Base-by-base conservation (phyloP, 2,888 invertebrate genomes). In the Chrysolina haemoptera region DNA sequence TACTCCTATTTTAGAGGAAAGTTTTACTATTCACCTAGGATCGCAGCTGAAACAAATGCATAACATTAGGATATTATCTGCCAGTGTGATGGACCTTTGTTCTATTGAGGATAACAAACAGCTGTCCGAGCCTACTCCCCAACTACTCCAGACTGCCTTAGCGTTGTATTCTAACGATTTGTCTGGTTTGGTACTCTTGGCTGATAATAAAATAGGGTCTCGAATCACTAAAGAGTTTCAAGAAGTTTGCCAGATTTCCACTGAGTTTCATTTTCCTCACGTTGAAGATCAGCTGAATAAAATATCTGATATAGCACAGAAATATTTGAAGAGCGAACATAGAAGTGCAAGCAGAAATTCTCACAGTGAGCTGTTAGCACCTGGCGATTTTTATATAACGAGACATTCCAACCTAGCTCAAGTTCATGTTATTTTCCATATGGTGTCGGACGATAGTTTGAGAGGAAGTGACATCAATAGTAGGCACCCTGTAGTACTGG, bases 21-120 rank as follows among this genome's bases (percentile, higher is more conserved):
- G 97, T 88, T 99, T 98, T 88, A 99, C 98, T 20, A 98, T 99
- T 84, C 98, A 98, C 89, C 90, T 98, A 78, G 98, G 99, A 66
- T 97, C 98, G 5, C 99, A 99, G 89, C 91, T 99, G 87, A 99
- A 99, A 88, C 98, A 98, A 85, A 99, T 98, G 91, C 98, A 99
- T 88, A 99, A 99, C 88, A 94, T 99, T 76, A 91, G 99, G 70
- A 94, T 99, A 76, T 90, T 98, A 41, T 95, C 96, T 73, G 94
- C 95, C 20, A 93, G 96, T 88, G 92, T 95, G 14, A 91, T 95
- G 82, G 95, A 97, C 85, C 91, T 98, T 79, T 95, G 95, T 84
- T 89, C 90, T 81, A 90, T 91, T 70, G 80, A 84, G 64, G 84
- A 83, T 74, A 82, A 80, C 78, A 85, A 84, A 75, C 83, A 83